These are phyloP conservation scores for Nesidiocoris tenuis DNA, from an alignment of 2,888 invertebrate genomes.

Conservation along the genomic window DNA sequence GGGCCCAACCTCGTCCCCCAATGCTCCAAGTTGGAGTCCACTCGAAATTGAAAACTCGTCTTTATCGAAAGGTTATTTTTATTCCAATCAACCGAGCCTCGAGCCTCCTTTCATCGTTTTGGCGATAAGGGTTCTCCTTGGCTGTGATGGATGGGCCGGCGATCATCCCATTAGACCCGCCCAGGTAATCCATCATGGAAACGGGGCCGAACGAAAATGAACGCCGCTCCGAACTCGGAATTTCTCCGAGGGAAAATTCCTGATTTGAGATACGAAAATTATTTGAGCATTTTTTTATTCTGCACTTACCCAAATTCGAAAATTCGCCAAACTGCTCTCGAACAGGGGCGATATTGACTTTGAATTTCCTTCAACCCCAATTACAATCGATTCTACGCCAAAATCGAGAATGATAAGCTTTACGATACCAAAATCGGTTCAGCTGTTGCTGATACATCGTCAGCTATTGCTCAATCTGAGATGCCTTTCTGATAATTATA, in stretches of 20 bases:
- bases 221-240: not conserved
- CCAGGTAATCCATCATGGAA: slow-evolving; percentile 11
- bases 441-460: too few species aligned
- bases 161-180: slow-evolving; percentile 23
- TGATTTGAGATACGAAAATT: not conserved
- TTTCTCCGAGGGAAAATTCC: not conserved
- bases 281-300: too few species aligned
- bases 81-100: slow-evolving; percentile 13
- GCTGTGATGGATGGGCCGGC: slow-evolving; percentile 16
- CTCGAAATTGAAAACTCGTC: slow-evolving; percentile 36
- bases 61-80: slow-evolving; percentile 29
- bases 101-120: slow-evolving; percentile 12
- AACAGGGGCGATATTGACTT: too few species aligned
- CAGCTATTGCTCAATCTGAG: too few species aligned
- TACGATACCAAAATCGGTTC: too few species aligned
- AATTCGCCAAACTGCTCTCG: too few species aligned
- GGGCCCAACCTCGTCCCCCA: not conserved
- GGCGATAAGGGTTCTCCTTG: slow-evolving; percentile 7
- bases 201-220: not conserved
- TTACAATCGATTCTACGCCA: too few species aligned
- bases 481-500: too few species aligned
- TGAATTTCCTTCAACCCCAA: too few species aligned
- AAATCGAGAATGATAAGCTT: too few species aligned
- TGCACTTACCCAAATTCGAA: too few species aligned
- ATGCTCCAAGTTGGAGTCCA: not conserved